phyloP scores from a whole-genome alignment of 2,797 vertebrate species.

The Buphagus erythrorhynchus region DNA sequence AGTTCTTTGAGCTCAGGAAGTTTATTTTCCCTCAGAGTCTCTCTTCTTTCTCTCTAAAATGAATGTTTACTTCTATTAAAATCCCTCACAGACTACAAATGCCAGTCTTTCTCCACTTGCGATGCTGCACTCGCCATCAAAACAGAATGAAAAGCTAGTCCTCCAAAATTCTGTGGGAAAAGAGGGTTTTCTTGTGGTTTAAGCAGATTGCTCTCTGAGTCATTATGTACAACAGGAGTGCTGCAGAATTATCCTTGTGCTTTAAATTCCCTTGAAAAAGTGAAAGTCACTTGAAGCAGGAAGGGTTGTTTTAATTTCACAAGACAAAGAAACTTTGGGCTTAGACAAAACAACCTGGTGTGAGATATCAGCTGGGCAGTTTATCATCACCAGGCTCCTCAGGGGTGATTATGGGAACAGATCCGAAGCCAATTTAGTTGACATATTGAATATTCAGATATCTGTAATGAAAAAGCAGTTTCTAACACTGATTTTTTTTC shows the following conservation, averaged over 20 bases:
- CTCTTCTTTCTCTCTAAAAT: not conserved
- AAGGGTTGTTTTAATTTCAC: not conserved
- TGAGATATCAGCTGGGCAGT: not conserved
- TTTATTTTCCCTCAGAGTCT: not conserved
- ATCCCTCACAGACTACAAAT: not conserved
- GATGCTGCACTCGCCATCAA: not conserved
- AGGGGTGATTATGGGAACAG: not conserved
- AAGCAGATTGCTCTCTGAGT: not conserved
- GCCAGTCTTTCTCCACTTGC: not conserved
- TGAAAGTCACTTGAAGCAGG: not conserved
- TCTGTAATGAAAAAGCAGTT: not conserved
- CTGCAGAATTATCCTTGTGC: not conserved
- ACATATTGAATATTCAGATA: not conserved
- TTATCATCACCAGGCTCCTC: not conserved
- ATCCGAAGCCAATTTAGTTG: not conserved
- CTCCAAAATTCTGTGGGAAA: not conserved
- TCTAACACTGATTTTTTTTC: not conserved
- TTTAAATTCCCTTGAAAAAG: not conserved
- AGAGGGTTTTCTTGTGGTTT: accelerated
- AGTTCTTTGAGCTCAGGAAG: not conserved
- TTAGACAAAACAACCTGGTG: not conserved
- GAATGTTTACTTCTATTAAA: not conserved
- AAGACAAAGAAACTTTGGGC: not conserved
- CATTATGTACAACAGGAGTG: accelerated
- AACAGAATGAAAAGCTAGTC: not conserved